Evolutionary conservation across 2,113 vertebrate species (phyloP), one percentile per base, ranked within the genome.

Genomic region (Trematomus loennbergii): DNA sequence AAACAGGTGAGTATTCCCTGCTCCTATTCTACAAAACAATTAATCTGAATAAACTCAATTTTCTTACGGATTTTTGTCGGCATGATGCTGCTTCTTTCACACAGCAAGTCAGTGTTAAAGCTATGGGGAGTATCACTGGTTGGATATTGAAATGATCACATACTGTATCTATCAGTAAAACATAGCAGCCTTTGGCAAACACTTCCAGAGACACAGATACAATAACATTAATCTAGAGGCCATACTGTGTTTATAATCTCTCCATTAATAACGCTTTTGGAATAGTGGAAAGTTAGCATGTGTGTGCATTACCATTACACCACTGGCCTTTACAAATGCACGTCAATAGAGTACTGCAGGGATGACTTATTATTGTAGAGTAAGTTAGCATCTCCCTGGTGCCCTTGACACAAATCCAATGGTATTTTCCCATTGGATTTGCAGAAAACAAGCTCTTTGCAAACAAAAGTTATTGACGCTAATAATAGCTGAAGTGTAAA

Each of bases 241-340:
- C 18, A 9, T 25, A 12, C 43, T 43, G 5, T 43, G 52, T 62
- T 29, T 6, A 46, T 49, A 5, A 46, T 59, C 50, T n/a, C 10
- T 69, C 62, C 22, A 73, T 60, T 12, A 76, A 73, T 50, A 15
- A 55, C 52, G 29, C 62, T 58, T 15, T 62, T 63, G 16, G 52
- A 69, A 29, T 29, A 43, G 43, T 57, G 25, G 5, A 10, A 29
- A 57, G 58, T 9, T 46, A 40, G 40, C 16, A 12, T 22, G 22
- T 12, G 11, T 67, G 63, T 53, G 20, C 16, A 2, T 76, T 5
- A 29, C 68, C 36, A 36, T 81, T 84, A 81, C 85, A 88, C 87
- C 88, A 84, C 87, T 89, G 88, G 87, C 76, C 88, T 72, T 86
- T 25, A 68, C 2, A 40, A 64, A 72, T 22, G 66, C 29, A 29